These are phyloP conservation scores for Colostygia pectinataria DNA, from an alignment of 2,888 invertebrate genomes.

Conservation along the genomic window DNA sequence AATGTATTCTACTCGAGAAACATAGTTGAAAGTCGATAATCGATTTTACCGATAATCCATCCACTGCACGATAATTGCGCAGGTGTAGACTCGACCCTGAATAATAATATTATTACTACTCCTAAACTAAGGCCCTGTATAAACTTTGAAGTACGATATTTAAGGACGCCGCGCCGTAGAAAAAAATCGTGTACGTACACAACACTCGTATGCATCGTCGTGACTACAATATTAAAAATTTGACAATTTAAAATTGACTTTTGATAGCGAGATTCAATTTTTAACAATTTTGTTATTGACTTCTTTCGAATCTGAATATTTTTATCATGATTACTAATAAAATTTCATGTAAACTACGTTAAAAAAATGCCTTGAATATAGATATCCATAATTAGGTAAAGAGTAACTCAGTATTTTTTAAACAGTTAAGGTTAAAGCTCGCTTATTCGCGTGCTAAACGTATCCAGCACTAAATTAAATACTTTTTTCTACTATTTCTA, in stretches of 20 bases:
- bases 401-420: too few relatives aligned
- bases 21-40: slow-evolving; percentile 46
- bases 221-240: too few relatives aligned
- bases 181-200: too few relatives aligned
- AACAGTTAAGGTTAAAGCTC: neutral
- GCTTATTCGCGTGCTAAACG: slow-evolving; percentile 8
- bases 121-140: neutral
- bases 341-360: too few relatives aligned
- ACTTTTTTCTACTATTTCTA: slow-evolving; percentile 8
- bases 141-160: too few relatives aligned
- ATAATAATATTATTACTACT: slow-evolving; percentile 5
- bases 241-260: too few relatives aligned
- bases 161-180: too few relatives aligned
- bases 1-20: slow-evolving; percentile 33
- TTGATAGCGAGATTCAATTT: too few relatives aligned
- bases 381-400: neutral
- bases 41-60: slow-evolving; percentile 43
- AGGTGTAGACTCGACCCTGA: slow-evolving; percentile 3
- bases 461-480: slow-evolving; percentile 1
- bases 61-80: slow-evolving; percentile 33
- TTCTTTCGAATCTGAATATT: too few relatives aligned
- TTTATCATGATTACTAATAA: too few relatives aligned
- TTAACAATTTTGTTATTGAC: too few relatives aligned
- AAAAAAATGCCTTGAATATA: neutral
- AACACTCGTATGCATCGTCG: too few relatives aligned